Evolutionary conservation across 2,113 vertebrate species (phyloP).

Genomic region (Castor canadensis): DNA sequence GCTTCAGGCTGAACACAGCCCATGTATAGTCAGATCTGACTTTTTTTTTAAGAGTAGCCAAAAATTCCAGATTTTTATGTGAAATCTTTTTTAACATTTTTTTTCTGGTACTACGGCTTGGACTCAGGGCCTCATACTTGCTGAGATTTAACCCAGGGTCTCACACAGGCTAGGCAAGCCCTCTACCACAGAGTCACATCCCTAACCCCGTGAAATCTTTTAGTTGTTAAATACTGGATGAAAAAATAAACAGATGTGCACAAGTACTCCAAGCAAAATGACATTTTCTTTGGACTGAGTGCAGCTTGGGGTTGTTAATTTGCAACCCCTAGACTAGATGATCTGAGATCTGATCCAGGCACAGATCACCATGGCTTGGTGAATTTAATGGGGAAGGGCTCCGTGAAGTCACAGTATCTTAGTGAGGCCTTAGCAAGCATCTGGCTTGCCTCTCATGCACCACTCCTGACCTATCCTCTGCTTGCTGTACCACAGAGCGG

Average conservation of each 20-base stretch:
- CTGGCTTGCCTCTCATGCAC: background rate
- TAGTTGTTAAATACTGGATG: background rate
- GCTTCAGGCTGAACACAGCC: background rate
- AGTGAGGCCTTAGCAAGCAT: background rate
- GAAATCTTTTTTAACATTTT: constrained; percentile 31
- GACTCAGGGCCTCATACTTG: no score
- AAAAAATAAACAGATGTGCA: background rate
- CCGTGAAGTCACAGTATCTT: background rate
- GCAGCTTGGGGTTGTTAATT: background rate
- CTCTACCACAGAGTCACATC: no score
- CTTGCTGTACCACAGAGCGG: background rate
- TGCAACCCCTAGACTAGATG: background rate
- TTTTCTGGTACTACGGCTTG: no score
- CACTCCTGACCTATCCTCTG: background rate
- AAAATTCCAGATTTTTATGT: background rate
- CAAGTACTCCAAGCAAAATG: background rate
- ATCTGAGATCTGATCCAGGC: background rate
- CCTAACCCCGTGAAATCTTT: background rate
- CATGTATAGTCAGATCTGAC: background rate
- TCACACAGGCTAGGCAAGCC: no score
- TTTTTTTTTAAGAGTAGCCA: background rate
- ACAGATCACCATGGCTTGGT: background rate
- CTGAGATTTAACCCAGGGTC: no score
- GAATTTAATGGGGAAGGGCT: background rate
- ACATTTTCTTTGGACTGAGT: background rate